These are phyloP conservation scores for Clarias laeviceps DNA, from an alignment of 2,797 vertebrate species.

Conservation along the genomic window DNA sequence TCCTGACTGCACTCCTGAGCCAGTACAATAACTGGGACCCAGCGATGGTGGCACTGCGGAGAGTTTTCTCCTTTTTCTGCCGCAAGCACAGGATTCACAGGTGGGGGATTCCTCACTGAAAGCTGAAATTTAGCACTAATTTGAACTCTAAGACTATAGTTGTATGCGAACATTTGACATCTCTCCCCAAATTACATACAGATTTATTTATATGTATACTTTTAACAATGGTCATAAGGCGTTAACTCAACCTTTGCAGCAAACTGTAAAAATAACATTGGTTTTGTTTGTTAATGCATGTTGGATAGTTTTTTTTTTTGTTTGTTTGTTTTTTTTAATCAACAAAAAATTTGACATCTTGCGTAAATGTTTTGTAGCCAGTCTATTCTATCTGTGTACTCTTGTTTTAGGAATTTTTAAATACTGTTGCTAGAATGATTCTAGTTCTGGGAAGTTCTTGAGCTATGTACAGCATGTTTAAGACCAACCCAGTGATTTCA, in stretches of 20 bases:
- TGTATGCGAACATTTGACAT: neutral
- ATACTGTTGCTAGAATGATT: neutral
- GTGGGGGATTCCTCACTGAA: slow-evolving; percentile 63
- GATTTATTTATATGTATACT: neutral
- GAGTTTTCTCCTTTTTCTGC: slow-evolving; percentile 90
- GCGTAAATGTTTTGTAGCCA: neutral
- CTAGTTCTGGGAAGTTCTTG: neutral
- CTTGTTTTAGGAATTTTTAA: neutral
- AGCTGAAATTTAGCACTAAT: neutral
- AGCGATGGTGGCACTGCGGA: slow-evolving; percentile 90
- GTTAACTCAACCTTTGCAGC: neutral
- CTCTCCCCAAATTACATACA: neutral
- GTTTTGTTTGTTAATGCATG: neutral
- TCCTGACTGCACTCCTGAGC: slow-evolving; percentile 87
- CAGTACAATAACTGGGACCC: slow-evolving; percentile 99
- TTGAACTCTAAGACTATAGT: neutral
- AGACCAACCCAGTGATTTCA: neutral
- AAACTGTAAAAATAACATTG: neutral
- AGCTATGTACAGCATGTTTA: neutral
- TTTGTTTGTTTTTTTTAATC: too few species aligned
- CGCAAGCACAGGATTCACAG: slow-evolving; percentile 89
- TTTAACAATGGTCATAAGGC: neutral
- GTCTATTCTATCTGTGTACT: neutral
- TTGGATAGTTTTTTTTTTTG: too few species aligned
- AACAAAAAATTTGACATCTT: neutral